A percentile compares a stretch with the other conserved stretches of the same genome.
These are phyloP conservation scores for Yponomeuta malinellus DNA, from an alignment of 2,888 invertebrate genomes.

Conservation along the genomic window DNA sequence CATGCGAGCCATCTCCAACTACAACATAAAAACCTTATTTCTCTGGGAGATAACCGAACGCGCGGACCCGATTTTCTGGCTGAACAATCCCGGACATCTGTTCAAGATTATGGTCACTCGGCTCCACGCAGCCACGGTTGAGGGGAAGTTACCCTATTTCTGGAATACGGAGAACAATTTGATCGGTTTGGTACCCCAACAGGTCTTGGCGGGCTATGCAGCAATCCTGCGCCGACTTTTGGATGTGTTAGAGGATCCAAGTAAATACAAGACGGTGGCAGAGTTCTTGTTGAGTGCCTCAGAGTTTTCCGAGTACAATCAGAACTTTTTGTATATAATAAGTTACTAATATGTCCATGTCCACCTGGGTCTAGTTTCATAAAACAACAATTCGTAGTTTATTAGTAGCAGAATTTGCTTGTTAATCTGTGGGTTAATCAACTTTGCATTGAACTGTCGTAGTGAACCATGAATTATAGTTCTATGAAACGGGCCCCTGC, in stretches of 20 bases:
- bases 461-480: no score
- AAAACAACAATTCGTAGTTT: no score
- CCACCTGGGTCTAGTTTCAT: no score
- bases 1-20: constrained; percentile 68
- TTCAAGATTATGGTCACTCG: constrained; percentile 58
- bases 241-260: constrained; percentile 31
- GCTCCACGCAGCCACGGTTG: constrained; percentile 42
- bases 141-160: constrained; percentile 51
- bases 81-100: constrained; percentile 34
- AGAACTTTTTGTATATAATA: constrained; percentile 29
- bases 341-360: neutral
- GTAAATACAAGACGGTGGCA: constrained; percentile 40
- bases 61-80: constrained; percentile 39
- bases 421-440: no score
- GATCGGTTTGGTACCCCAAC: constrained; percentile 34
- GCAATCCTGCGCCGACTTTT: constrained; percentile 36
- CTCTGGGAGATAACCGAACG: constrained; percentile 49
- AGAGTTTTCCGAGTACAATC: constrained; percentile 41
- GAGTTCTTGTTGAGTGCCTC: constrained; percentile 38
- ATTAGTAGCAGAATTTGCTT: no score
- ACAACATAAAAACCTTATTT: constrained; percentile 73
- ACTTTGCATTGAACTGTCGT: no score
- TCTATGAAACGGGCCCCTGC: no score
- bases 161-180: constrained; percentile 69
- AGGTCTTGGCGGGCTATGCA: constrained; percentile 34